Evolutionary conservation across 2,888 invertebrate genomes (phyloP).

Genomic region (Ophion slaviceki): DNA sequence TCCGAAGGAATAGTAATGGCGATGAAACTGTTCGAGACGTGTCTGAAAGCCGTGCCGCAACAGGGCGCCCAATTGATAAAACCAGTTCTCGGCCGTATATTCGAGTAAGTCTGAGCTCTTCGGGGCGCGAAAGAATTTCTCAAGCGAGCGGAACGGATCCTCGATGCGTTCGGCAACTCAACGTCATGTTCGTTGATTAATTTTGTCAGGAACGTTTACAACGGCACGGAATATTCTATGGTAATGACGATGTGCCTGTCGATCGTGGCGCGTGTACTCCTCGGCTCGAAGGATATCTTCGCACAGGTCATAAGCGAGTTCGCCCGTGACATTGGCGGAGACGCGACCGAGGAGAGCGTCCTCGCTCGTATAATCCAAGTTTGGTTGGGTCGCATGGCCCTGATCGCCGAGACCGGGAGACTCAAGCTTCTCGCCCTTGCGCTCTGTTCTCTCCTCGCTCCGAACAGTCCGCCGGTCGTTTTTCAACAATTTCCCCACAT

Average conservation of each 20-base stretch:
- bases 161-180: background rate
- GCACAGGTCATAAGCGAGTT: slow-evolving; percentile 77
- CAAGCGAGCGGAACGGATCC: background rate
- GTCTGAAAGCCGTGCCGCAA: slow-evolving; percentile 89
- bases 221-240: slow-evolving; percentile 89
- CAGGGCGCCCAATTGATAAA: slow-evolving; percentile 90
- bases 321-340: slow-evolving; percentile 77
- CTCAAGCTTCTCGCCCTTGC: slow-evolving; percentile 93
- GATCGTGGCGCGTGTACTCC: slow-evolving; percentile 91
- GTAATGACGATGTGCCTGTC: slow-evolving; percentile 91
- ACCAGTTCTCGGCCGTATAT: slow-evolving; percentile 86
- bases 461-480: slow-evolving; percentile 87
- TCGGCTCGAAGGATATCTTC: slow-evolving; percentile 85
- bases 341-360: slow-evolving; percentile 87
- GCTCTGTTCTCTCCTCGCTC: slow-evolving; percentile 87
- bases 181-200: slow-evolving; percentile 39
- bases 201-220: slow-evolving; percentile 87
- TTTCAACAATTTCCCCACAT: slow-evolving; percentile 90
- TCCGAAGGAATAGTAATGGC: slow-evolving; percentile 90
- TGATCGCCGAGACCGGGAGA: slow-evolving; percentile 91
- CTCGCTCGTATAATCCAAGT: slow-evolving; percentile 89
- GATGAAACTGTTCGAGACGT: slow-evolving; percentile 90
- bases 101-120: slow-evolving; percentile 84
- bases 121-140: background rate
- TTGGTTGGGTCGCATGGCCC: slow-evolving; percentile 92